These are phyloP conservation scores for Chiloscyllium plagiosum DNA, from an alignment of 2,113 vertebrate species.

Conservation along the genomic window DNA sequence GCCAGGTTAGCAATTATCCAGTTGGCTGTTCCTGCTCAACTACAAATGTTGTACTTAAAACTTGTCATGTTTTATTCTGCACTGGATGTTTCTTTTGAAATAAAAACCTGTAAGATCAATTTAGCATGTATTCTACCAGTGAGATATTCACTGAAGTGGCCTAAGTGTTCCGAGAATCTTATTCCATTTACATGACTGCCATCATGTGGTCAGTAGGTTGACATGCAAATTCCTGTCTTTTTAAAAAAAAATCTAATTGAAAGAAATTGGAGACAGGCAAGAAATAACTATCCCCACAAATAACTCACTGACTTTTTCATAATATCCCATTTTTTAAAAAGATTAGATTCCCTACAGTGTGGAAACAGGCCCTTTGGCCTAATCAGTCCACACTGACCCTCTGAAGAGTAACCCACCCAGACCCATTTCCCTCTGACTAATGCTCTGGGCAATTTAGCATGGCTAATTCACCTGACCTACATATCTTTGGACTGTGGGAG, in stretches of 20 bases:
- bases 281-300: neutral
- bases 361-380: no score
- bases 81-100: neutral
- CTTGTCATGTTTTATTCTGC: slow-evolving; percentile 3
- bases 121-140: neutral
- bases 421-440: no score
- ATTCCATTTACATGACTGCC: slow-evolving; percentile 3
- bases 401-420: no score
- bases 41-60: slow-evolving; percentile 5
- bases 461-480: no score
- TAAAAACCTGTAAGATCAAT: neutral
- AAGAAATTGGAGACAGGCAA: neutral
- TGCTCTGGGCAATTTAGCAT: no score
- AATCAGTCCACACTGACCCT: no score
- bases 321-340: no score
- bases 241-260: no score
- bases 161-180: neutral
- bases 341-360: no score
- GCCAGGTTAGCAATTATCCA: neutral
- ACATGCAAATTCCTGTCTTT: neutral
- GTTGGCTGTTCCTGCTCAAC: neutral
- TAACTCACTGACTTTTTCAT: neutral
- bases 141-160: neutral
- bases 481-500: no score
- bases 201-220: neutral